Evolutionary conservation across 2,113 vertebrate species (phyloP), one percentile per base, ranked within the genome.

Genomic region (Pterocles orientalis): DNA sequence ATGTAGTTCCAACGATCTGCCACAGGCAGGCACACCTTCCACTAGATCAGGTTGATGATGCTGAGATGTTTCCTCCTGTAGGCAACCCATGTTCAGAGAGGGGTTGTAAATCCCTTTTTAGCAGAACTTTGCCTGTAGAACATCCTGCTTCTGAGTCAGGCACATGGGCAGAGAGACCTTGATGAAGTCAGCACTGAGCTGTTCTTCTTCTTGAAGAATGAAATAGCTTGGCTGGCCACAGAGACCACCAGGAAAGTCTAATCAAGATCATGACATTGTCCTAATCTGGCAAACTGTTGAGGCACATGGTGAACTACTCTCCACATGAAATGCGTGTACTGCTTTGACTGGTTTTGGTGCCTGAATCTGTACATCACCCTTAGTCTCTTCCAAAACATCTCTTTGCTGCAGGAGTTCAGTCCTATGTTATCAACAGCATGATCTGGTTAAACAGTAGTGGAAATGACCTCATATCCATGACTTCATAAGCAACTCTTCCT

Each of bases 391-490:
- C 26, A 79, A 88, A 88, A 47, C 14, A 47, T 18, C 16, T 69
- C 34, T 72, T 58, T 64, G 33, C 23, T n/a, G 20, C 41, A 41
- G 18, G 60, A 81, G 4, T 64, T 79, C 25, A 61, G 12, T n/a
- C 23, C 39, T 39, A 2, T 25, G 10, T 36, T 70, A 54, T 41
- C 60, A 45, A 31, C 10, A 41, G 10, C 33, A 24, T 4, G 18
- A 61, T 73, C 34, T 45, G 24, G 14, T 57, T 50, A 72, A 79
- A 65, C 34, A 56, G 11, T 6, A 26, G 20, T 21, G 4, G 41
- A 57, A 82, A 41, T 0, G 4, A 54, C 5, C 25, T 64, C 13
- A 1, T 41, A 23, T 19, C 4, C 4, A 58, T 3, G 24, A 21
- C 36, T 65, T 61, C 29, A 12, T 36, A 66, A 86, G 39, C 10